These are phyloP conservation scores for Philotrypesis tridentata DNA, from an alignment of 1,140 invertebrate genomes.

Conservation along the genomic window DNA sequence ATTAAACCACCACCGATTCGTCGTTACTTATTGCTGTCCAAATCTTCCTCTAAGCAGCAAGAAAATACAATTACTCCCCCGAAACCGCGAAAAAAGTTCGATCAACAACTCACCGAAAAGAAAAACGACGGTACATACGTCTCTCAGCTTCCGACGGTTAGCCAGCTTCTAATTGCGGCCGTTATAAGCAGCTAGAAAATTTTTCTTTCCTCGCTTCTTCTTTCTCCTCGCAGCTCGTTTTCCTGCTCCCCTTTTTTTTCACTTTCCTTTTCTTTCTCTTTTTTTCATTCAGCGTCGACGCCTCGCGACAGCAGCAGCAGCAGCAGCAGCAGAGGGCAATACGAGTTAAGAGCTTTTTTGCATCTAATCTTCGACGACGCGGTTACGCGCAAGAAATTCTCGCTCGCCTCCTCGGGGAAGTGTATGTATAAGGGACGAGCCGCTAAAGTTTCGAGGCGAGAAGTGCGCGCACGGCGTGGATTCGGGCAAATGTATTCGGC, in stretches of 20 bases:
- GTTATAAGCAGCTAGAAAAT: slow-evolving; percentile 23
- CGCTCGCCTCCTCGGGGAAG: not conserved
- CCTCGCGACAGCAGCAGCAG: not conserved
- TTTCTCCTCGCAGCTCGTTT: no score
- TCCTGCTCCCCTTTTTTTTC: not conserved
- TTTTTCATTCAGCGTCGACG: not conserved
- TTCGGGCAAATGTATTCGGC: not conserved
- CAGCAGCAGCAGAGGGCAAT: slow-evolving; percentile 24
- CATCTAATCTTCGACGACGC: slow-evolving; percentile 42
- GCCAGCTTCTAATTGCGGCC: slow-evolving; percentile 8
- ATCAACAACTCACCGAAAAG: not conserved
- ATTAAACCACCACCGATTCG: no score
- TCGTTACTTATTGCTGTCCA: no score
- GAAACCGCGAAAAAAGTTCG: no score
- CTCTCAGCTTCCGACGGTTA: not conserved
- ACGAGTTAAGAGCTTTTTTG: slow-evolving; percentile 47
- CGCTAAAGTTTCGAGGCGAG: slow-evolving; percentile 1
- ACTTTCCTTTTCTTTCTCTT: not conserved
- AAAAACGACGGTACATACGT: not conserved
- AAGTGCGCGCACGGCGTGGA: not conserved
- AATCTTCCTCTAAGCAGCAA: no score
- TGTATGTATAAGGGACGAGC: not conserved
- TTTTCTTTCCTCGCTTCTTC: not conserved
- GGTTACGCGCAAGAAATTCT: slow-evolving; percentile 28
- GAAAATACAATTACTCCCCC: no score